Conservation (phyloP, 1,140 invertebrate species). For the Schlechtendalia chinensis region DNA sequence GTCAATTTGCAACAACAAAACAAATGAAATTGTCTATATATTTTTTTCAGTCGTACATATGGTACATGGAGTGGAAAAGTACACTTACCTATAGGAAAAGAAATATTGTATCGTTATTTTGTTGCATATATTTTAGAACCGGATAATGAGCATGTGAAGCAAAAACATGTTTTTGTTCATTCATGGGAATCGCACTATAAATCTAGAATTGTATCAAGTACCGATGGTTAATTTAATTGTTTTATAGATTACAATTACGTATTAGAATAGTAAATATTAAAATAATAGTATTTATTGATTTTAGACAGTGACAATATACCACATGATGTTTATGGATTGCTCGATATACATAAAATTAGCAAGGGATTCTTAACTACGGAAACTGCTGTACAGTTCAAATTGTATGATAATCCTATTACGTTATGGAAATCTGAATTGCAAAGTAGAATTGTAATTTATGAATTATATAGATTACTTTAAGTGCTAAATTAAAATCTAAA, state of each 20-base stretch:
- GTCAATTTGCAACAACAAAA: too few relatives aligned
- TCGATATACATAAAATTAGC: slow-evolving; percentile 66
- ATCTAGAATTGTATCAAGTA: slow-evolving; percentile 12
- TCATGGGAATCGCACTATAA: slow-evolving; percentile 27
- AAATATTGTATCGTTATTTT: slow-evolving; percentile 33
- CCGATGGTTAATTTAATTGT: slow-evolving; percentile 7
- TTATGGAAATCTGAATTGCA: slow-evolving; percentile 78
- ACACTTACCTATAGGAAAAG: slow-evolving; percentile 28
- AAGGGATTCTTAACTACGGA: slow-evolving; percentile 86
- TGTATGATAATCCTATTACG: slow-evolving; percentile 79
- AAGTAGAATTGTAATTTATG: slow-evolving; percentile 63
- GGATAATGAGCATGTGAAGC: background rate
- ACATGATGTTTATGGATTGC: slow-evolving; percentile 65
- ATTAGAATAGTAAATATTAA: background rate
- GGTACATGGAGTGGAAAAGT: slow-evolving; percentile 23
- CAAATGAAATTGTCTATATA: too few relatives aligned
- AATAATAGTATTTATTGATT: background rate
- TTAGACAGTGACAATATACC: slow-evolving; percentile 55
- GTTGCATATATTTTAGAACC: slow-evolving; percentile 41
- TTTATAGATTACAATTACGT: background rate
- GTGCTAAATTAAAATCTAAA: background rate
- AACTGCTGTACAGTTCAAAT: slow-evolving; percentile 81
- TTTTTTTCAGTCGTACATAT: slow-evolving; percentile 38
- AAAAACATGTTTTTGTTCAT: slow-evolving; percentile 31
- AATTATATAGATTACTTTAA: slow-evolving; percentile 34